These are phyloP conservation scores for Chrysolina haemoptera DNA, from an alignment of 2,888 invertebrate genomes.

Conservation along the genomic window DNA sequence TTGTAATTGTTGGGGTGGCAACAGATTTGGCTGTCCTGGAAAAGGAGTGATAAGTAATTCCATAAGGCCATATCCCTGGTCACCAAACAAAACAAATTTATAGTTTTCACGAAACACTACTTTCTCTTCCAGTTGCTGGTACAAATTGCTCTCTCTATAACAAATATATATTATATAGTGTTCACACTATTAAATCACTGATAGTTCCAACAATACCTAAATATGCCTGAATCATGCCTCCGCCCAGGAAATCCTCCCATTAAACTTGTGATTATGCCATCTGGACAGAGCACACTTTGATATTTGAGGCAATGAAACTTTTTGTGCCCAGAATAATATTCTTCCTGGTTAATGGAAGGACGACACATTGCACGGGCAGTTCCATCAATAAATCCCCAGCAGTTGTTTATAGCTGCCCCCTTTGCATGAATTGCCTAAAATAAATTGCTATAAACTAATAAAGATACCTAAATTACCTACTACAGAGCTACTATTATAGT, in stretches of 20 bases:
- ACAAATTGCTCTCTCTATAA: conserved; percentile 40
- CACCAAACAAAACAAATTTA: conserved; percentile 47
- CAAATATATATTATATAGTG: background rate
- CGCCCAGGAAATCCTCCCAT: conserved; percentile 46
- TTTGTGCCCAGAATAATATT: conserved; percentile 38
- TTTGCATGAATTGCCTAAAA: background rate
- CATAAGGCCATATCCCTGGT: conserved; percentile 46
- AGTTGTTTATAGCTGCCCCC: conserved; percentile 41
- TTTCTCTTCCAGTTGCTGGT: conserved; percentile 42
- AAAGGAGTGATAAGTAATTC: conserved; percentile 41
- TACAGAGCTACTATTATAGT: background rate
- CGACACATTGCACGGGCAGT: conserved; percentile 45
- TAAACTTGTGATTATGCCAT: conserved; percentile 49
- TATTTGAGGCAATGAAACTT: conserved; percentile 50
- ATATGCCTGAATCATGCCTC: conserved; percentile 50
- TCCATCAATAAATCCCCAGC: conserved; percentile 44
- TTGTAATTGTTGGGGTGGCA: conserved; percentile 24
- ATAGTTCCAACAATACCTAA: conserved; percentile 28
- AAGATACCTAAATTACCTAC: conserved; percentile 7
- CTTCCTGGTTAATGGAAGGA: conserved; percentile 39
- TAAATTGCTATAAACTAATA: background rate
- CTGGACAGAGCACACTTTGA: conserved; percentile 51
- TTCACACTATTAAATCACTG: background rate
- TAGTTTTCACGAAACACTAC: conserved; percentile 36
- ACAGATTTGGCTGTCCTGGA: conserved; percentile 18